These are phyloP conservation scores for Littorina saxatilis DNA, from an alignment of 1,140 invertebrate species.

Conservation along the genomic window DNA sequence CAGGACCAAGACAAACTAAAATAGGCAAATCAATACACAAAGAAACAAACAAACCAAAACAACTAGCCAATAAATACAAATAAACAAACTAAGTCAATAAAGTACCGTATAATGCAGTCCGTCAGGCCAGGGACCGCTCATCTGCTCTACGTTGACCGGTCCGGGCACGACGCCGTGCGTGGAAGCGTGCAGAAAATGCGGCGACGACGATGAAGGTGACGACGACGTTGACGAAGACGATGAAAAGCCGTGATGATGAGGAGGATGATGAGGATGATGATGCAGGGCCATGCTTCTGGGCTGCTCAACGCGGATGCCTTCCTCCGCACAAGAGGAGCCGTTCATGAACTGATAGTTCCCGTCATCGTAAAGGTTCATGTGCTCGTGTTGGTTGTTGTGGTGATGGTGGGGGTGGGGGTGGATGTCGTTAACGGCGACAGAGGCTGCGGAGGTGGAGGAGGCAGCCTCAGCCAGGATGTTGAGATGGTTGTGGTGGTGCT, in stretches of 20 bases:
- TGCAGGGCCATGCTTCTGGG: too few relatives aligned
- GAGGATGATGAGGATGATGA: too few relatives aligned
- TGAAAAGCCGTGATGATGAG: too few relatives aligned
- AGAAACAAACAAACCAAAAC: not conserved
- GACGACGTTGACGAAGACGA: too few relatives aligned
- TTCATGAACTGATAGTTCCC: not conserved
- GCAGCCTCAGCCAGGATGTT: not conserved
- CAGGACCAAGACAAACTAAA: too few relatives aligned
- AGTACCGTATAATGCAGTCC: conserved; percentile 6
- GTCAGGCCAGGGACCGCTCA: not conserved
- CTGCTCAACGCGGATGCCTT: not conserved
- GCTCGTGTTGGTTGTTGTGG: too few relatives aligned
- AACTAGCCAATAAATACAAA: not conserved
- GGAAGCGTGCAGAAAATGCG: not conserved
- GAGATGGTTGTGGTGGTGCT: conserved; percentile 17
- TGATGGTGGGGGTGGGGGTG: not conserved
- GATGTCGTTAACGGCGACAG: not conserved
- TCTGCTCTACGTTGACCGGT: not conserved
- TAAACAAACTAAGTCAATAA: not conserved
- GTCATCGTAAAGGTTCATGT: too few relatives aligned
- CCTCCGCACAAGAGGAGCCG: not conserved
- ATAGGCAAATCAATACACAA: too few relatives aligned
- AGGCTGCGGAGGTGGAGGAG: not conserved
- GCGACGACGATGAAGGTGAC: conserved; percentile 1
- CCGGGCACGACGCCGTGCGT: not conserved